A percentile compares a stretch with the other conserved stretches of the same genome.
These are phyloP conservation scores for Halichoerus grypus DNA, from an alignment of 2,113 vertebrate genomes.

Conservation along the genomic window DNA sequence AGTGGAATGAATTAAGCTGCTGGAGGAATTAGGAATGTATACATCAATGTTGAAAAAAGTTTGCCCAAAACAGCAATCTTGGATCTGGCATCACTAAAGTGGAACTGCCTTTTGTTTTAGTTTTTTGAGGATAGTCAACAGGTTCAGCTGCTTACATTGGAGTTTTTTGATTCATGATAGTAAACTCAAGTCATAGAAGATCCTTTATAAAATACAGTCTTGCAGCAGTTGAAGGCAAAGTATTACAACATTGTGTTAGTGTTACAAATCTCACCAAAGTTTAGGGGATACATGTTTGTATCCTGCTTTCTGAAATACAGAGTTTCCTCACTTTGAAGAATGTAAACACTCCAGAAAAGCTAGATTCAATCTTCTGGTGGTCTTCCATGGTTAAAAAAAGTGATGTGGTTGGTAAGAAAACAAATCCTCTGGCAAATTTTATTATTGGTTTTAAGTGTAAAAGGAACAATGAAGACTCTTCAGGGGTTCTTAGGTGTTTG, in stretches of 20 bases:
- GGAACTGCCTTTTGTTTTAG: not conserved
- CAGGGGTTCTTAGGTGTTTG: not conserved
- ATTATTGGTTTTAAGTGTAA: not conserved
- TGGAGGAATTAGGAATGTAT: not conserved
- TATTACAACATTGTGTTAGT: not conserved
- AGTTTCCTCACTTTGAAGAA: not conserved
- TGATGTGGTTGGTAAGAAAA: not conserved
- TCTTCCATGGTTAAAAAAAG: not conserved
- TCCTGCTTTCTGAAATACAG: not conserved
- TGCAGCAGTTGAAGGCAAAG: not conserved
- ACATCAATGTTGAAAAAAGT: not conserved
- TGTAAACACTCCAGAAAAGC: not conserved
- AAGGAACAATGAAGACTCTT: not conserved
- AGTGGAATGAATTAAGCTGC: constrained; percentile 45
- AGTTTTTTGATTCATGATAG: not conserved
- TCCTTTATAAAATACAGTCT: not conserved
- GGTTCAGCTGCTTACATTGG: not conserved
- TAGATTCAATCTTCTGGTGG: not conserved
- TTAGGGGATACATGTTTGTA: not conserved
- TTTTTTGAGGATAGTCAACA: not conserved
- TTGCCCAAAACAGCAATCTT: not conserved
- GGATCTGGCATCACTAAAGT: not conserved
- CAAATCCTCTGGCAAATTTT: not conserved
- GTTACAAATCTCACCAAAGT: not conserved
- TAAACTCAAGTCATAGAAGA: not conserved